Conservation (phyloP, 1,140 invertebrate genomes). For the Sitodiplosis mosellana region DNA sequence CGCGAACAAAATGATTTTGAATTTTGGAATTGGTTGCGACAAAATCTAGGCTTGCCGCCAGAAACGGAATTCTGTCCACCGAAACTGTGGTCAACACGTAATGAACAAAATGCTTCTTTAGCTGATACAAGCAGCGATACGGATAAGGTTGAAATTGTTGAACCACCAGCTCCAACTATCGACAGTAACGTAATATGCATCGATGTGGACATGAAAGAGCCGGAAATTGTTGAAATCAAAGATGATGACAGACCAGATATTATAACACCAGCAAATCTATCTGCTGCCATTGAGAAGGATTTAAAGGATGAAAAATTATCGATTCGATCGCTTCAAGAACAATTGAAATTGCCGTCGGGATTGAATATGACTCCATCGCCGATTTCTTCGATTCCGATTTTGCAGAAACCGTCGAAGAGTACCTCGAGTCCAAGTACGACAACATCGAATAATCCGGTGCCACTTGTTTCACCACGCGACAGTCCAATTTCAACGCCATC, state of each 20-base stretch:
- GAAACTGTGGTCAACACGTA: background rate
- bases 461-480: constrained; percentile 15
- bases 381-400: constrained; percentile 13
- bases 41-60: background rate
- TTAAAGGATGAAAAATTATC: constrained; percentile 11
- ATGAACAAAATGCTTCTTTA: background rate
- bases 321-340: constrained; percentile 20
- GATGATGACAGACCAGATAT: constrained; percentile 11
- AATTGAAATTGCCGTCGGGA: constrained; percentile 22
- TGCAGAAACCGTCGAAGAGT: background rate
- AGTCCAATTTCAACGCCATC: constrained; percentile 23
- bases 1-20: constrained; percentile 41
- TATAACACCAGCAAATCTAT: constrained; percentile 15
- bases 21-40: constrained; percentile 31
- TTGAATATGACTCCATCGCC: constrained; percentile 25
- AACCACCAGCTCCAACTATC: too few species aligned
- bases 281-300: constrained; percentile 13
- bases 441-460: constrained; percentile 1
- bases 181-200: too few species aligned
- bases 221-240: constrained; percentile 2
- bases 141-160: constrained; percentile 11
- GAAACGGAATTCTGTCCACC: background rate
- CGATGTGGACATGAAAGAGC: constrained; percentile 11
- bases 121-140: constrained; percentile 3
- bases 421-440: background rate